Evolutionary conservation across 2,797 vertebrate genomes (phyloP), one percentile per base, ranked within the genome.

Genomic region (Sebastes steindachneri): DNA sequence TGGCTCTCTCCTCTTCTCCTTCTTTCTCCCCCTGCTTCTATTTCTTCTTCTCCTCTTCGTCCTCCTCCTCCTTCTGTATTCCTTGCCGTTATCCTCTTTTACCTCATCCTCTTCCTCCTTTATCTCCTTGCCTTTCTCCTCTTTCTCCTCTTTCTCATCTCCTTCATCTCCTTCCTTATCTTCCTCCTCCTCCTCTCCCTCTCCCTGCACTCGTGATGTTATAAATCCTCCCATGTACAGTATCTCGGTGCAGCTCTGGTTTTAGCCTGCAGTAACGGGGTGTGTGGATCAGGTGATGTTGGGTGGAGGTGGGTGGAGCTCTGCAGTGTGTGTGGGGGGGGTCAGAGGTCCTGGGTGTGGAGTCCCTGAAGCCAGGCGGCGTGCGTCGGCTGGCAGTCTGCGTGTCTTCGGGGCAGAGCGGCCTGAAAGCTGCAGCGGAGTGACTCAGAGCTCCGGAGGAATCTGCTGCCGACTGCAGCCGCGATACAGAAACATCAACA

Each of bases 271-370:
- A 12, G 75, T 76, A 25, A 25, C 59, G 28, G 53, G 33, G 58
- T 5, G 31, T 68, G 54, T 33, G 81, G 79, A 80, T 83, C 79
- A 77, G 83, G 70, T 85, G 81, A 70, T 73, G 76, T 0, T 53
- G 76, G 73, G 80, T 58, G 83, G 78, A 86, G 79, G 84, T 85
- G 77, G 80, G 88, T 3, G 76, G 59, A 74, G 79, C 60, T 74
- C 58, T 26, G 73, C 58, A 48, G 55, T 5, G 68, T 14, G 64
- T 6, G 63, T 9, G 33, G 14, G 14, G 10, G 69, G 74, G 82
- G 84, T 89, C 88, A 82, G 77, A 88, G 87, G 87, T 82, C 51
- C 15, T 5, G 80, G 76, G 65, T 7, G 77, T 77, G 73, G 66
- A 70, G 68, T 73, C 77, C 79, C 88, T 68, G 64, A 59, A 84